Evolutionary conservation across 2,888 invertebrate species (phyloP), one percentile per base, ranked within the genome.

Genomic region (Hyles lineata): DNA sequence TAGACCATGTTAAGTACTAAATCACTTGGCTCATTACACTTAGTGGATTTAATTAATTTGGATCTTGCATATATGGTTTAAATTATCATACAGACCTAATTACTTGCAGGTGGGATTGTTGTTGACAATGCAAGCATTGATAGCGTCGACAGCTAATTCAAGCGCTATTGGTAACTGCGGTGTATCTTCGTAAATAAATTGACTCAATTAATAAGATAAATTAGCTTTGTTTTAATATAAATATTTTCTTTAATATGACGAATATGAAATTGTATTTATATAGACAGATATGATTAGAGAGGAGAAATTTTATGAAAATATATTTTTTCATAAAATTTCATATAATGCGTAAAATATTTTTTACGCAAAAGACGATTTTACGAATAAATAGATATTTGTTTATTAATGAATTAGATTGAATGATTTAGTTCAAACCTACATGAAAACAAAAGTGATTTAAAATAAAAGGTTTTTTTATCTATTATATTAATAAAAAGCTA

Each of bases 51-150:
- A 55, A 55, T 55, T 55, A 55, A n/a, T 55, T 55, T n/a, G 55
- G 55, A 55, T 55, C 55, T 55, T 55, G 55, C 55, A 55, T 55
- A 55, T 55, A 55, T 55, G 55, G 55, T 55, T 55, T 55, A 55
- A 55, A 55, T 55, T 55, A 55, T 55, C 55, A 55, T 55, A 55
- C 55, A n/a, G 17, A 55, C 55, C 55, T 55, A 55, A 55, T 55
- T 55, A 55, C 55, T 55, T 55, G 55, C 55, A 55, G 55, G 55
- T 55, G 55, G n/a, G n/a, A 55, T 55, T 55, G 55, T 55, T 55
- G 55, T 55, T 55, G 55, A 55, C 19, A 55, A 55, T n/a, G 55
- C 55, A 55, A 55, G 55, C 55, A 55, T 55, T 55, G 55, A 55
- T 55, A 55, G 7, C 7, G 55, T n/a, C n/a, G 55, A n/a, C 55